Percentiles rank a stretch among this genome's conserved stretches.
phyloP scores from a whole-genome alignment of 2,888 invertebrate species.

The Tetanocera ferruginea region DNA sequence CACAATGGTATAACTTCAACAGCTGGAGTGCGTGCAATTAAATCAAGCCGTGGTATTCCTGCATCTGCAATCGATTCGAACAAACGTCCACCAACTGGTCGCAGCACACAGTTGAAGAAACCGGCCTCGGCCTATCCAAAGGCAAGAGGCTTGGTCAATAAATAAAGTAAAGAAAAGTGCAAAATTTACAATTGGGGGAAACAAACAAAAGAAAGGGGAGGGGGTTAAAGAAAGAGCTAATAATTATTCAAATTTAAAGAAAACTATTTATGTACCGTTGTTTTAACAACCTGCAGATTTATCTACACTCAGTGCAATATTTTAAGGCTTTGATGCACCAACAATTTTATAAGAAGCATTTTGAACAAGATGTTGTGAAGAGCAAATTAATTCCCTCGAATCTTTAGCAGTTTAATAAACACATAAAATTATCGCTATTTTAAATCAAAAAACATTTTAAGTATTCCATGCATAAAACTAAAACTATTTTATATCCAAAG shows the following conservation, averaged over 20 bases:
- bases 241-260: neutral
- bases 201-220: neutral
- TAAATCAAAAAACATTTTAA: neutral
- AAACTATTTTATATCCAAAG: neutral
- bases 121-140: slow-evolving; percentile 70
- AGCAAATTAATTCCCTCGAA: too few relatives aligned
- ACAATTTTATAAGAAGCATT: neutral
- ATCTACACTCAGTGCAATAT: neutral
- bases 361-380: neutral
- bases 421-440: neutral
- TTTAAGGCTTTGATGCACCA: neutral
- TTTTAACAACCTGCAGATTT: too few relatives aligned
- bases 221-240: neutral
- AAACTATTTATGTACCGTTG: neutral
- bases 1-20: slow-evolving; percentile 39
- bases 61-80: slow-evolving; percentile 64
- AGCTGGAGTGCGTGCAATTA: slow-evolving; percentile 57
- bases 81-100: slow-evolving; percentile 64
- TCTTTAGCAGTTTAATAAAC: too few relatives aligned
- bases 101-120: slow-evolving; percentile 61
- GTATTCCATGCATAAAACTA: neutral
- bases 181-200: neutral
- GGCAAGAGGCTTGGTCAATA: slow-evolving; percentile 69
- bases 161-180: slow-evolving; percentile 53
- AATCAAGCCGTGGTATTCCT: slow-evolving; percentile 60